A percentile compares a stretch with the other conserved stretches of the same genome.
Evolutionary conservation across 2,113 vertebrate genomes (phyloP).

Genomic region (Alligator mississippiensis): DNA sequence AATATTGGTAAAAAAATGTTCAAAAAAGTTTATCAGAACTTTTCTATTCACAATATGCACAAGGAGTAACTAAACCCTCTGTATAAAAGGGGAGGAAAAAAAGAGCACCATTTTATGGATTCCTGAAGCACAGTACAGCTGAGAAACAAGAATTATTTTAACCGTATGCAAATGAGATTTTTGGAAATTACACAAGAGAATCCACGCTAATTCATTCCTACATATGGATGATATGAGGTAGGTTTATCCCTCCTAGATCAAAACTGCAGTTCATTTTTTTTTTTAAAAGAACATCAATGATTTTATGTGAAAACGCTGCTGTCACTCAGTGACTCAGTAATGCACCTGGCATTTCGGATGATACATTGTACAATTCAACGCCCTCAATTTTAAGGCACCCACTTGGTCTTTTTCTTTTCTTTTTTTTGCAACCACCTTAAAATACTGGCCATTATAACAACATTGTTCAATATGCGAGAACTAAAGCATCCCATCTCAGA

Average conservation of each 20-base stretch:
- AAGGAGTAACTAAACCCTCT: slow-evolving; percentile 80
- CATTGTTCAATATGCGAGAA: neutral
- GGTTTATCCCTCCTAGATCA: slow-evolving; percentile 75
- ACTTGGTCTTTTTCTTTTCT: slow-evolving; percentile 41
- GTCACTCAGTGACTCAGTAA: slow-evolving; percentile 57
- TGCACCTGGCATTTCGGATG: slow-evolving; percentile 16
- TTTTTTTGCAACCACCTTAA: slow-evolving; percentile 44
- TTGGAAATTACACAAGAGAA: slow-evolving; percentile 28
- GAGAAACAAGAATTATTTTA: slow-evolving; percentile 56
- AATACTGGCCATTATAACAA: slow-evolving; percentile 58
- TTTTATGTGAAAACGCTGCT: neutral
- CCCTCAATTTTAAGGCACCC: slow-evolving; percentile 79
- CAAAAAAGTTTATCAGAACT: slow-evolving; percentile 82
- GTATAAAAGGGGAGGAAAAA: slow-evolving; percentile 75
- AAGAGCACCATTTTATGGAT: slow-evolving; percentile 86
- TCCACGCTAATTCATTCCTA: slow-evolving; percentile 61
- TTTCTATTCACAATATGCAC: slow-evolving; percentile 92
- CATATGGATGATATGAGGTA: slow-evolving; percentile 80
- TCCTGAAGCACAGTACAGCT: slow-evolving; percentile 80
- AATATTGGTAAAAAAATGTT: slow-evolving; percentile 86
- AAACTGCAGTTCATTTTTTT: slow-evolving; percentile 49
- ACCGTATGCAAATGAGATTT: slow-evolving; percentile 27
- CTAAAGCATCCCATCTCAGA: neutral
- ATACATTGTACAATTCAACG: slow-evolving; percentile 32
- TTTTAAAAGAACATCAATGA: neutral